These are phyloP conservation scores for Nesogale talazaci DNA, from an alignment of 2,113 vertebrate species.

Conservation along the genomic window DNA sequence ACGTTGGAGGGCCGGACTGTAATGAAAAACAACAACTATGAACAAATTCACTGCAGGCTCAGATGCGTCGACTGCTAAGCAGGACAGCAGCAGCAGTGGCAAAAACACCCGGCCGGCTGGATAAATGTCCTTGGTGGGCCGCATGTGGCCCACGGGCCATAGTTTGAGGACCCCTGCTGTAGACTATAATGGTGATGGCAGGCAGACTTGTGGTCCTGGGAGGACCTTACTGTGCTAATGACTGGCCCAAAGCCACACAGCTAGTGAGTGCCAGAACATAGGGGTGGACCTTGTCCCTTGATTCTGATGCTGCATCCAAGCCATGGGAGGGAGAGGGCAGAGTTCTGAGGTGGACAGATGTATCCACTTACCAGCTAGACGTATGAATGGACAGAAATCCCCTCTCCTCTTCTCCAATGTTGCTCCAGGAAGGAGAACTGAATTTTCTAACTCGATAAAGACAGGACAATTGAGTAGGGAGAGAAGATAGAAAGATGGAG, in stretches of 20 bases:
- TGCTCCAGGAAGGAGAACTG: not conserved
- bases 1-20: too few relatives aligned
- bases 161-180: too few relatives aligned
- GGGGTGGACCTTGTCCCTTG: not conserved
- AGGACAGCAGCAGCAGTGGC: too few relatives aligned
- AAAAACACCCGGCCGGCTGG: too few relatives aligned
- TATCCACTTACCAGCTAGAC: slow-evolving; percentile 4
- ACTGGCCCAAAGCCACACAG: not conserved
- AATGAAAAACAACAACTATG: too few relatives aligned
- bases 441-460: slow-evolving; percentile 55
- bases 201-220: not conserved
- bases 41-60: too few relatives aligned
- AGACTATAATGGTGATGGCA: too few relatives aligned
- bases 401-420: slow-evolving; percentile 38
- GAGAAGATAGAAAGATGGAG: slow-evolving; percentile 4
- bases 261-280: not conserved
- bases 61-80: too few relatives aligned
- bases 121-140: too few relatives aligned
- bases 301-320: not conserved
- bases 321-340: not conserved
- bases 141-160: too few relatives aligned
- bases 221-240: not conserved
- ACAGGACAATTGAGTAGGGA: not conserved
- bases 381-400: not conserved
- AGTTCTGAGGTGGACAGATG: not conserved